Evolutionary conservation across 2,888 invertebrate genomes (phyloP).

Genomic region (Folsomia manolachei): DNA sequence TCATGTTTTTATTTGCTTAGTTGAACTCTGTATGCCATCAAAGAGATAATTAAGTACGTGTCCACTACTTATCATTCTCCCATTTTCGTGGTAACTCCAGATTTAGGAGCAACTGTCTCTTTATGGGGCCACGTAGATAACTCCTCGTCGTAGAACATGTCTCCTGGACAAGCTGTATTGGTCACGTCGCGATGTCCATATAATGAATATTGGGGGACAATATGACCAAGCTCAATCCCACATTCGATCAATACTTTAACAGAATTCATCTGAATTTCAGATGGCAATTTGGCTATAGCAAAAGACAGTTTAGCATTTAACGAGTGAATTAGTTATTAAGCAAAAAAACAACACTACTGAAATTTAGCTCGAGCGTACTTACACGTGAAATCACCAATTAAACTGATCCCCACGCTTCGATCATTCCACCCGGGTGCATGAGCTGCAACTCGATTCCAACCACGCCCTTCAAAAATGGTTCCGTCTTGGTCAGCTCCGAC

Average conservation of each 20-base stretch:
- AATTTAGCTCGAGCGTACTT: no score
- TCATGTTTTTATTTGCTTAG: no score
- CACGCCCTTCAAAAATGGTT: constrained; percentile 59
- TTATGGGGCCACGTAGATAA: constrained; percentile 64
- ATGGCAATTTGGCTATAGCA: constrained; percentile 61
- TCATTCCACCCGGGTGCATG: constrained; percentile 69
- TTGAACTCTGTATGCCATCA: no score
- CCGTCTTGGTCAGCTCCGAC: constrained; percentile 70
- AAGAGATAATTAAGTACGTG: not conserved
- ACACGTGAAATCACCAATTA: constrained; percentile 73
- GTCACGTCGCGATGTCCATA: constrained; percentile 67
- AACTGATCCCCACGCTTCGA: constrained; percentile 67
- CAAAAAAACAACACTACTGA: not conserved
- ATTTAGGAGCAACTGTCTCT: not conserved
- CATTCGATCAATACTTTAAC: constrained; percentile 62
- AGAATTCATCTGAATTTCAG: constrained; percentile 61
- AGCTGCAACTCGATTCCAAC: constrained; percentile 62
- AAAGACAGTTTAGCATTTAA: not conserved
- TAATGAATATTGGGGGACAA: constrained; percentile 62
- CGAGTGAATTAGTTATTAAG: not conserved
- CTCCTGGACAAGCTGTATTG: constrained; percentile 69
- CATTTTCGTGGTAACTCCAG: not conserved
- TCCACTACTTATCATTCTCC: not conserved
- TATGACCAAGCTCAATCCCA: constrained; percentile 63
- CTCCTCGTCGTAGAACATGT: constrained; percentile 59